Conservation (phyloP, 2,888 invertebrate species). For the Dorcus hopei region DNA sequence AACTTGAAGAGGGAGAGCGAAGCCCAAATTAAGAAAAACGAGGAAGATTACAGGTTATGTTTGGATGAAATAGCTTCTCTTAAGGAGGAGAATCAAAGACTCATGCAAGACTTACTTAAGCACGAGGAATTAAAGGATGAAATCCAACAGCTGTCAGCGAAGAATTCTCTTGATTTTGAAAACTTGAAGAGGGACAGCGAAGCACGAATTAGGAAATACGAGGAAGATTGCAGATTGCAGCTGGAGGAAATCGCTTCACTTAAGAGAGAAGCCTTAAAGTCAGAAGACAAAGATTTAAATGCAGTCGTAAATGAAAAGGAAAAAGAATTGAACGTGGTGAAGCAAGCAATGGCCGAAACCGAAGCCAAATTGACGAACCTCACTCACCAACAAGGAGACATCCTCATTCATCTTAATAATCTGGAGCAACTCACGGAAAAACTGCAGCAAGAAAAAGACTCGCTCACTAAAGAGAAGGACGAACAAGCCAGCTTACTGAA, state of each 20-base stretch:
- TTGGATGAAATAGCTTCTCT: slow-evolving; percentile 13
- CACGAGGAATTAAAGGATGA: no score
- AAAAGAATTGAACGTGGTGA: background rate
- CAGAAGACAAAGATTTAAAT: no score
- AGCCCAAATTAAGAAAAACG: background rate
- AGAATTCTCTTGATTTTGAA: background rate
- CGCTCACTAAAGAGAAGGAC: slow-evolving; percentile 1
- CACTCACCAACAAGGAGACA: no score
- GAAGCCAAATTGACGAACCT: background rate
- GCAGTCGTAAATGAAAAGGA: no score
- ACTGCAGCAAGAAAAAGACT: background rate
- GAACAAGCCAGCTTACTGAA: slow-evolving; percentile 2
- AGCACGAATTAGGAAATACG: background rate
- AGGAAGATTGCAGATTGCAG: background rate
- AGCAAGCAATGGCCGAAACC: background rate
- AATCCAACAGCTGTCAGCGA: no score
- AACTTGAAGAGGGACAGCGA: background rate
- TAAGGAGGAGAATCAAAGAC: slow-evolving; percentile 1
- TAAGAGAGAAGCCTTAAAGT: no score
- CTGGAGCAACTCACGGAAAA: background rate
- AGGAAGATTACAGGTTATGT: background rate
- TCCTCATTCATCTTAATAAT: no score
- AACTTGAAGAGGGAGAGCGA: background rate
- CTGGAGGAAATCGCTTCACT: no score
- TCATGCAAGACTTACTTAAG: background rate